Conservation (phyloP, 2,113 vertebrate species). For the Neogobius melanostomus region DNA sequence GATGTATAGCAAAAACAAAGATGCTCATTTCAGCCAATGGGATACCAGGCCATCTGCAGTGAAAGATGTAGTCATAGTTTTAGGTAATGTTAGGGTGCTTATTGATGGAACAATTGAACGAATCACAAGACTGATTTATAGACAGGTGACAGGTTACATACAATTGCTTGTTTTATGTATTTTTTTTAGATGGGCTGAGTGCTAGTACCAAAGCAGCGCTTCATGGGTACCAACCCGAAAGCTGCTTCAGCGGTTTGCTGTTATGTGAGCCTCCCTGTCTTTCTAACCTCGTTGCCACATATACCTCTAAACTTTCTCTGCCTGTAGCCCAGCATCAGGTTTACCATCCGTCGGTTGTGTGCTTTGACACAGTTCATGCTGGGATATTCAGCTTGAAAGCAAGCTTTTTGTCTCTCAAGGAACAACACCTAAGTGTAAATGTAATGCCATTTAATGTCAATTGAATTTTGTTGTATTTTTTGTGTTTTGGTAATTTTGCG, state of each 20-base stretch:
- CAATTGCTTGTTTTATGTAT: conserved; percentile 65
- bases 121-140: not conserved
- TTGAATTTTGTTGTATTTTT: conserved; percentile 26
- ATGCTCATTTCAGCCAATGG: conserved; percentile 27
- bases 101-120: conserved; percentile 12
- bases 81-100: conserved; percentile 14
- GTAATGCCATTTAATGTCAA: conserved; percentile 25
- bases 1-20: conserved; percentile 30
- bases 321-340: conserved; percentile 44
- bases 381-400: conserved; percentile 19
- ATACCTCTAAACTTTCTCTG: conserved; percentile 69
- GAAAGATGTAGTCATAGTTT: conserved; percentile 12
- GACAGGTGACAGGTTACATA: conserved; percentile 22
- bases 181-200: conserved; percentile 71
- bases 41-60: conserved; percentile 17
- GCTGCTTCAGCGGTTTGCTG: conserved; percentile 79
- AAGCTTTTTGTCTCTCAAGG: conserved; percentile 41
- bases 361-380: conserved; percentile 30
- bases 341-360: conserved; percentile 33
- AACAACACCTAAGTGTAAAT: conserved; percentile 41
- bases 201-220: conserved; percentile 96
- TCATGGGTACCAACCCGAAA: conserved; percentile 87
- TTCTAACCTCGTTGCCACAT: conserved; percentile 63
- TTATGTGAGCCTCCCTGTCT: conserved; percentile 33
- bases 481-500: conserved; percentile 37